Conservation (phyloP, 1,140 invertebrate genomes). For the Druon quercuslanigerum region DNA sequence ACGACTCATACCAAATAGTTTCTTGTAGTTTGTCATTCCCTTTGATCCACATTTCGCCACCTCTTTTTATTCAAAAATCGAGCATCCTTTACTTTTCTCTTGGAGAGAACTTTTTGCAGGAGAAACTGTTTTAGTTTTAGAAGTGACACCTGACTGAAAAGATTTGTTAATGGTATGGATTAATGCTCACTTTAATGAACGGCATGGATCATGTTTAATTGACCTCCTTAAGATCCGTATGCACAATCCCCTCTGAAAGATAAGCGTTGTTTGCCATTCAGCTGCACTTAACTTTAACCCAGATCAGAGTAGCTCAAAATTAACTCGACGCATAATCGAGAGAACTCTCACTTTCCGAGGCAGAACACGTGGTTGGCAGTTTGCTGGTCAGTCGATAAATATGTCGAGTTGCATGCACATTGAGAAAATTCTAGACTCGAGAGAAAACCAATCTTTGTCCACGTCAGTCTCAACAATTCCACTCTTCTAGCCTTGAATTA, state of each 20-base stretch:
- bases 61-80: too few relatives aligned
- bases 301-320: conserved; percentile 19
- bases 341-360: conserved; percentile 28
- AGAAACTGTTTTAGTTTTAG: too few relatives aligned
- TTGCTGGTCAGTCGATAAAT: neutral
- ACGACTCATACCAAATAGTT: conserved; percentile 31
- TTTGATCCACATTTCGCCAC: too few relatives aligned
- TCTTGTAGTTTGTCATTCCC: too few relatives aligned
- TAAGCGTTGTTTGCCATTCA: conserved; percentile 27
- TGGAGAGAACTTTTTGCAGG: too few relatives aligned
- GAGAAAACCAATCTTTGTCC: conserved; percentile 8
- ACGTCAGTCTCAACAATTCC: neutral
- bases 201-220: conserved; percentile 4
- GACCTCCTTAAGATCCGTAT: conserved; percentile 30
- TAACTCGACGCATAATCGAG: conserved; percentile 27
- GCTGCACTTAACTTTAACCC: conserved; percentile 30
- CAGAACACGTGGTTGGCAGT: conserved; percentile 28
- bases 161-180: neutral
- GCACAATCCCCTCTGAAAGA: conserved; percentile 17
- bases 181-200: neutral
- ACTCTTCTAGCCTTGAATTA: neutral
- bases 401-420: neutral
- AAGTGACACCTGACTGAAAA: too few relatives aligned
- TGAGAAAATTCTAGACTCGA: neutral
- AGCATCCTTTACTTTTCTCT: too few relatives aligned